Evolutionary conservation across 1,140 invertebrate genomes (phyloP), one percentile per base, ranked within the genome.

Genomic region (Drosophila ambigua): DNA sequence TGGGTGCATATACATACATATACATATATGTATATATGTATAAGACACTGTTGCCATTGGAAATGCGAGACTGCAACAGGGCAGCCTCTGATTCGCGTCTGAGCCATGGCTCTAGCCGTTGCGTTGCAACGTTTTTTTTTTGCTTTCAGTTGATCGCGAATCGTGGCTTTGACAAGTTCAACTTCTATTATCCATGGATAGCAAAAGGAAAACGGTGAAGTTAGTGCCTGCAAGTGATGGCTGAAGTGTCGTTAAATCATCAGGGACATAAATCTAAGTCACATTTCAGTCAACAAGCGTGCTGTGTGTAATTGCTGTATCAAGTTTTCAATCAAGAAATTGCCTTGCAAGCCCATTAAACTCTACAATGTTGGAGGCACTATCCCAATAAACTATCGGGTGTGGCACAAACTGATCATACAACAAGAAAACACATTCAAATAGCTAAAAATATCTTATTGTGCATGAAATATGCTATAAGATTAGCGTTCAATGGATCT

Each of bases 121-220:
- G 24, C 43, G 24, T 46, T 41, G 60, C 31, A 64, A 24, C 26
- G 59, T 69, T 39, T 50, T 61, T 16, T 16, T 16, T 16, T 16
- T 16, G 16, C 16, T 16, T 16, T 60, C 53, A 85, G 81, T 85
- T 52, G 71, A 55, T 26, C 73, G 31, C 35, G 58, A 51, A 77
- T 73, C 65, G 73, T 67, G 54, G 49, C 65, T 59, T 49, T 63
- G 73, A 62, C 73, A 45, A 77, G 82, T 87, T 87, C 73, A 44
- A 49, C 61, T 61, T 44, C 28, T 15, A 31, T 28, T 43, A 9
- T 41, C 15, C 16, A 15, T 9, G 24, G 71, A 50, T 26, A 55
- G 15, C 26, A 20, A 16, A 48, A 62, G 62, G 57, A 23, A 43
- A 28, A 16, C 31, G 3, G 7, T 1, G 2, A 15, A n/a, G 9